phyloP scores from a whole-genome alignment of 2,113 vertebrate genomes.

The Cololabis saira region DNA sequence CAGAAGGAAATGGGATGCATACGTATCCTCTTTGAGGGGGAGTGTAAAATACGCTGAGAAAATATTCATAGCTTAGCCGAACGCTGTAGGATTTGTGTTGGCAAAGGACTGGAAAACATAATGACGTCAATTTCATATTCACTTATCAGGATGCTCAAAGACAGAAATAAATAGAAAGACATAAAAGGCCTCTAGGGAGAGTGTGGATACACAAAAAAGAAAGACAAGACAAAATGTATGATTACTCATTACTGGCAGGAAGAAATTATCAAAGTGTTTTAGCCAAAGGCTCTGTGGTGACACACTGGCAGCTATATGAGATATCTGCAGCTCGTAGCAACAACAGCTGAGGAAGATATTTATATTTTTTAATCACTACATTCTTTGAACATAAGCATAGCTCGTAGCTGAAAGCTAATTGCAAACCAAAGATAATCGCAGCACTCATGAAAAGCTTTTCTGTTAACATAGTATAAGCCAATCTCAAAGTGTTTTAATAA shows the following conservation, averaged over 20 bases:
- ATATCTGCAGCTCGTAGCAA: conserved; percentile 14
- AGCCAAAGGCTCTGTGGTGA: conserved; percentile 19
- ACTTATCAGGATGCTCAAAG: conserved; percentile 36
- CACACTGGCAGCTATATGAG: conserved; percentile 24
- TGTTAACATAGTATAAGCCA: too few species aligned
- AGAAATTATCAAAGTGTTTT: conserved; percentile 21
- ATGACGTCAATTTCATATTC: conserved; percentile 49
- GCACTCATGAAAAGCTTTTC: neutral
- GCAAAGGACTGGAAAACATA: conserved; percentile 37
- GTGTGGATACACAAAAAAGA: conserved; percentile 6
- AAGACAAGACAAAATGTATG: conserved; percentile 4
- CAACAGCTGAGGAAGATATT: neutral
- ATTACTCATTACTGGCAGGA: conserved; percentile 14
- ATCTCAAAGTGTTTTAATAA: neutral
- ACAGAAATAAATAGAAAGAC: conserved; percentile 12
- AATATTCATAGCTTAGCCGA: conserved; percentile 46
- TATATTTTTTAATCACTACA: neutral
- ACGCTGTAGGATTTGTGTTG: conserved; percentile 45
- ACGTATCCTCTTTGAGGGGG: neutral
- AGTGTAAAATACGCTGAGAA: conserved; percentile 27
- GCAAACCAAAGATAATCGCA: neutral
- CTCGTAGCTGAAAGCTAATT: neutral
- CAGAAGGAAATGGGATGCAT: conserved; percentile 15
- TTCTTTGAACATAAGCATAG: too few species aligned
- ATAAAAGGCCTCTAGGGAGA: conserved; percentile 6